Conservation (phyloP, 2,888 invertebrate genomes). For the Troglohyphantes excavatus region DNA sequence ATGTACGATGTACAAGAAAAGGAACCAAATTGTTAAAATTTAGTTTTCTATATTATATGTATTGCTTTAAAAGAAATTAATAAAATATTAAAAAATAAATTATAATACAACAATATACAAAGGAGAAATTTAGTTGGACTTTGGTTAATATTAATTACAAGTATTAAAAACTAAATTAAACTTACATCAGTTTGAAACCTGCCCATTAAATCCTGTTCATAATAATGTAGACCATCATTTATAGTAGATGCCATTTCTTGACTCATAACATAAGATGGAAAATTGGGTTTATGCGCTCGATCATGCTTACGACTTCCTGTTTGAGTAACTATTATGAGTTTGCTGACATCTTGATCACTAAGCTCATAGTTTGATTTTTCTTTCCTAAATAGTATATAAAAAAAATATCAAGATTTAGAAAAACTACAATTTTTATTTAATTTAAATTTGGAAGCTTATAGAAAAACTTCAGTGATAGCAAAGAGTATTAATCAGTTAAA, state of each 20-base stretch:
- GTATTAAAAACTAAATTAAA: background rate
- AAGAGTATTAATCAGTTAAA: too few relatives aligned
- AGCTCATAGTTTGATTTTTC: constrained; percentile 90
- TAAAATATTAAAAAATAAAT: too few relatives aligned
- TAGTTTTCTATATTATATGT: too few relatives aligned
- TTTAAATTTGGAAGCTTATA: too few relatives aligned
- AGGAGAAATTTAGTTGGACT: background rate
- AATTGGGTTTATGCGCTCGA: constrained; percentile 36
- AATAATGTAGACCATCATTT: constrained; percentile 97
- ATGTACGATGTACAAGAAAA: too few relatives aligned
- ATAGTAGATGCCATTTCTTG: constrained; percentile 97
- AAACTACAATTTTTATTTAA: too few relatives aligned
- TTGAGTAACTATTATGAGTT: constrained; percentile 89
- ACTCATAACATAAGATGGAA: constrained; percentile 85
- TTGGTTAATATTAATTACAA: background rate
- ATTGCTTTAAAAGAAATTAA: too few relatives aligned
- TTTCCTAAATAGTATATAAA: constrained; percentile 80
- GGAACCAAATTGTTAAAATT: too few relatives aligned
- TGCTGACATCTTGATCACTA: constrained; percentile 95
- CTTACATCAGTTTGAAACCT: constrained; percentile 58
- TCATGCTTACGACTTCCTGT: constrained; percentile 65
- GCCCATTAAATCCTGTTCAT: constrained; percentile 92
- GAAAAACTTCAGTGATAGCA: too few relatives aligned
- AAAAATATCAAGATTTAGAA: background rate
- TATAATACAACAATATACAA: background rate